Conservation (phyloP, 2,113 vertebrate genomes). For the Pangasianodon gigas region DNA sequence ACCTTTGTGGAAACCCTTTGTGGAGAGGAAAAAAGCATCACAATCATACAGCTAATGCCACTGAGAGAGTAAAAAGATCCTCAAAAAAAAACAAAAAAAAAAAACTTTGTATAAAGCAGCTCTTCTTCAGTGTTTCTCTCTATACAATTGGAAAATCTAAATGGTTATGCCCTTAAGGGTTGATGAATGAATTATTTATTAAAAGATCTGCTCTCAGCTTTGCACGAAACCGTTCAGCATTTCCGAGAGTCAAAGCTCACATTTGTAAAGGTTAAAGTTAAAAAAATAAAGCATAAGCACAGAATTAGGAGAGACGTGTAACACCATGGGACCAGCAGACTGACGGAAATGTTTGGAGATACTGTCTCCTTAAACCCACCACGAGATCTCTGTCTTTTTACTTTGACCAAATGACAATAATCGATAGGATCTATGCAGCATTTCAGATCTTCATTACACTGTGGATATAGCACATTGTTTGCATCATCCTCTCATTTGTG, state of each 20-base stretch:
- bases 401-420: not conserved
- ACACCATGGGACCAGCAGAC: not conserved
- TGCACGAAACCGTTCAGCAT: not conserved
- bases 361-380: not conserved
- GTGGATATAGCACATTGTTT: not conserved
- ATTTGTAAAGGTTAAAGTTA: not conserved
- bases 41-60: conserved; percentile 20
- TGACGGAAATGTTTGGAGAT: not conserved
- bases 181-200: not conserved
- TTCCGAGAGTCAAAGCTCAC: not conserved
- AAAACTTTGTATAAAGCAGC: not conserved
- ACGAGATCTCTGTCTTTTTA: not conserved
- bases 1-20: too few species aligned
- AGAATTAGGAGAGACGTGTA: not conserved
- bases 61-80: not conserved
- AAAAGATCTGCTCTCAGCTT: not conserved
- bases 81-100: not conserved
- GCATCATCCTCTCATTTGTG: not conserved
- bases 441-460: not conserved
- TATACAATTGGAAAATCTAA: not conserved
- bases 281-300: not conserved
- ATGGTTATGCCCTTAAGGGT: not conserved
- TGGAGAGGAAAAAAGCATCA: not conserved
- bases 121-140: not conserved
- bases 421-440: not conserved